Conservation (phyloP, 2,113 vertebrate species). For the Lasiurus borealis region DNA sequence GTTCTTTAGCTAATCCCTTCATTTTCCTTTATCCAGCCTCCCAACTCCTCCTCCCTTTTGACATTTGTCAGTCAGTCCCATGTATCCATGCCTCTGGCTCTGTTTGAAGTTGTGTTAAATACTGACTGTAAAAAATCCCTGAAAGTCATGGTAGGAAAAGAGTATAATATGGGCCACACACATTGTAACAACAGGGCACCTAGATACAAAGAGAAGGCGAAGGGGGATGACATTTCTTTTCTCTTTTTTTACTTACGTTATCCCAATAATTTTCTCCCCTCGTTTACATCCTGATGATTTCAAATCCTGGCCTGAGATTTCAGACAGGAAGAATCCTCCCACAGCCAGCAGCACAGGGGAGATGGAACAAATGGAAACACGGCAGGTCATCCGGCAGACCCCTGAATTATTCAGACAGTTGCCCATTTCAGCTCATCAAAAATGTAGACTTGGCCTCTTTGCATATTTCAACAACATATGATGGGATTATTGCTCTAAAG, state of each 20-base stretch:
- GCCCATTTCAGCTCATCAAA: neutral
- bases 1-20: no score
- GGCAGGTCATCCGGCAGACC: neutral
- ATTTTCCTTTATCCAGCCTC: no score
- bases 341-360: neutral
- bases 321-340: neutral
- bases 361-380: neutral
- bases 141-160: neutral
- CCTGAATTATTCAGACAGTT: constrained; percentile 17
- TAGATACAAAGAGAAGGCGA: neutral
- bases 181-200: neutral
- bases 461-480: neutral
- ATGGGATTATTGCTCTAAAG: neutral
- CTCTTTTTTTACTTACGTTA: neutral
- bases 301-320: neutral
- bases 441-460: neutral
- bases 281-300: neutral
- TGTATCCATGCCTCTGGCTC: no score
- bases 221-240: neutral
- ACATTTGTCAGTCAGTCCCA: no score
- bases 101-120: neutral
- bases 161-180: no score
- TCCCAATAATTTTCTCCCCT: neutral
- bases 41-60: no score
- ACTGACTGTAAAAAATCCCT: neutral